A percentile compares a stretch with the other conserved stretches of the same genome.
Evolutionary conservation across 2,113 vertebrate species (phyloP).

Genomic region (Tupaia tana): DNA sequence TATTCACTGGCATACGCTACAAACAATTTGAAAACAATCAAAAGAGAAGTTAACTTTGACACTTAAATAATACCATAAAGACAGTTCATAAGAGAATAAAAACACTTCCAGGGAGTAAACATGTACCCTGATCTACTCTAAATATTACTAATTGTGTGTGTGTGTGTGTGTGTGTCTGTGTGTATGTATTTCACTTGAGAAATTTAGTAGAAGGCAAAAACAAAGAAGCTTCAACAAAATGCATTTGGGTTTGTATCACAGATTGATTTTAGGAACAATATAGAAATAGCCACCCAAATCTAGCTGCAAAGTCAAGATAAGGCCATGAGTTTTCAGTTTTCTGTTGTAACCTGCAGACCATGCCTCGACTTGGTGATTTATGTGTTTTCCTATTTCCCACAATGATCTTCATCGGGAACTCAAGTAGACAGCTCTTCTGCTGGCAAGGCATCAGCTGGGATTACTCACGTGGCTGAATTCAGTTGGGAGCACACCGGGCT

Average conservation of each 20-base stretch:
- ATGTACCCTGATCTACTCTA: neutral
- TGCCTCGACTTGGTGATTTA: neutral
- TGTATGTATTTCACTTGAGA: neutral
- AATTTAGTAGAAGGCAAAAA: slow-evolving; percentile 3
- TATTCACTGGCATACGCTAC: neutral
- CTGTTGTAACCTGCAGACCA: neutral
- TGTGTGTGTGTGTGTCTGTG: neutral
- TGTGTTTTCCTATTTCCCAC: neutral
- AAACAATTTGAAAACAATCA: slow-evolving; percentile 56
- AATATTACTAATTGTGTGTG: neutral
- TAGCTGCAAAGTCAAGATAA: neutral
- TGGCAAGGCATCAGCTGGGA: neutral
- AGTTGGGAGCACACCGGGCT: too few relatives aligned
- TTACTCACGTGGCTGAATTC: neutral
- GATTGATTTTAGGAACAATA: neutral
- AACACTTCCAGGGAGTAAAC: neutral
- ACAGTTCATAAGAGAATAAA: neutral
- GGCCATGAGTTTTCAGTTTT: neutral
- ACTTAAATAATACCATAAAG: slow-evolving; percentile 17
- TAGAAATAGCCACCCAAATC: neutral
- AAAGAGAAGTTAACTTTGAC: slow-evolving; percentile 43
- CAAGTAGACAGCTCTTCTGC: neutral
- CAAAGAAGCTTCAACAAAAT: slow-evolving; percentile 48
- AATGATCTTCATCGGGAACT: neutral
- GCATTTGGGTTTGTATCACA: neutral